phyloP scores from a whole-genome alignment of 1,140 invertebrate species.

The Tribolium castaneum region DNA sequence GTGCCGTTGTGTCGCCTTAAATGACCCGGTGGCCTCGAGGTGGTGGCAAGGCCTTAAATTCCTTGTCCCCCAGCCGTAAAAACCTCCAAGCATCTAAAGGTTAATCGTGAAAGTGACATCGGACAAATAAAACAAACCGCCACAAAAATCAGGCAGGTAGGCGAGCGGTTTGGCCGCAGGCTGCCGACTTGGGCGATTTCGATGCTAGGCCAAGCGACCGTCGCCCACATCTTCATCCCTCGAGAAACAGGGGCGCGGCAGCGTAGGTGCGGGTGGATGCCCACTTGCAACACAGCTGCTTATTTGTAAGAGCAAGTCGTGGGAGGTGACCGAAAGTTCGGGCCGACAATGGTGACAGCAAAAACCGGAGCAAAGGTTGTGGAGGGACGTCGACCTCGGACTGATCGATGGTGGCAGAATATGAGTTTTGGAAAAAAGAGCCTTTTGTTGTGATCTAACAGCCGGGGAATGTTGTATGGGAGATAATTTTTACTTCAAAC shows the following conservation, averaged over 20 bases:
- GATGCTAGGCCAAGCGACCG: background rate
- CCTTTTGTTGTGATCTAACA: constrained; percentile 24
- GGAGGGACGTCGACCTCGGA: constrained; percentile 12
- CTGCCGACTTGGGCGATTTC: constrained; percentile 10
- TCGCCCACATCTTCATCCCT: constrained; percentile 4
- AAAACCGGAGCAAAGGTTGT: constrained; percentile 35
- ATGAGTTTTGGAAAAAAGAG: background rate
- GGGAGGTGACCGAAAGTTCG: background rate
- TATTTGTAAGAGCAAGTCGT: constrained; percentile 6
- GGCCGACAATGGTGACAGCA: constrained; percentile 23
- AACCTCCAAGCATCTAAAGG: background rate
- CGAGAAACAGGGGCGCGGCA: constrained; percentile 11
- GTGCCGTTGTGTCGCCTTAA: too few relatives aligned
- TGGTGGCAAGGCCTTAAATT: constrained; percentile 12
- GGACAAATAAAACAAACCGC: constrained; percentile 8
- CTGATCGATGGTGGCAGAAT: constrained; percentile 4
- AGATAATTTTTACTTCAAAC: constrained; percentile 29
- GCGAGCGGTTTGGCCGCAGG: background rate
- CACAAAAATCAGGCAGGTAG: constrained; percentile 21
- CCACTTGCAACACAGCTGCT: background rate
- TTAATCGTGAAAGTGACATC: constrained; percentile 38
- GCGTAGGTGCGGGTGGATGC: constrained; percentile 35
- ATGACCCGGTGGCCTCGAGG: background rate
- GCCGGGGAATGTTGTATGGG: background rate
- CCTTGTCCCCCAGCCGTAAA: background rate